phyloP scores from a whole-genome alignment of 2,888 invertebrate genomes.

The Cactoblastis cactorum region DNA sequence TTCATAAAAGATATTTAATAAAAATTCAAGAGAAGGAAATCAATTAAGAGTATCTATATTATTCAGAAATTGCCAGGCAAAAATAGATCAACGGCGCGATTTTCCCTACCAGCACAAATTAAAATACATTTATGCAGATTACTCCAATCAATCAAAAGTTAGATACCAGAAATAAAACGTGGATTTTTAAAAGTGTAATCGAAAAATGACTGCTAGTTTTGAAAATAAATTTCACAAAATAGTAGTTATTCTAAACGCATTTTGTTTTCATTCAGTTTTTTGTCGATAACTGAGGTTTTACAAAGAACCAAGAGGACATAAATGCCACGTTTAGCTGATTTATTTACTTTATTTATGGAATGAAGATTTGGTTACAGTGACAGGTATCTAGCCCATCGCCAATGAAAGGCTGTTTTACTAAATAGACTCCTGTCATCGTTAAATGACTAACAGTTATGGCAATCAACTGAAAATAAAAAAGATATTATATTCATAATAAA shows the following conservation, averaged over 20 bases:
- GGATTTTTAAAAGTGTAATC: slow-evolving; percentile 3
- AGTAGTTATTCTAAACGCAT: neutral
- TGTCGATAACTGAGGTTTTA: too few species aligned
- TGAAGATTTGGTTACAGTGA: neutral
- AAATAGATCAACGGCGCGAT: neutral
- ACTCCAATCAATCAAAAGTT: slow-evolving; percentile 7
- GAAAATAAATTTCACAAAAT: neutral
- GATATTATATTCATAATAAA: too few species aligned
- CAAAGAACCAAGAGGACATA: too few species aligned
- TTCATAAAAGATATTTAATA: too few species aligned
- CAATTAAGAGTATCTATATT: neutral
- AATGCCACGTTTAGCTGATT: neutral
- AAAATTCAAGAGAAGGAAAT: neutral
- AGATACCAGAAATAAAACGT: slow-evolving; percentile 5
- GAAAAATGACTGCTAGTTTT: slow-evolving; percentile 4
- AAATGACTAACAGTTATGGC: too few species aligned
- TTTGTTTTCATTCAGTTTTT: too few species aligned
- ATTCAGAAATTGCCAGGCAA: neutral
- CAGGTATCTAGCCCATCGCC: too few species aligned
- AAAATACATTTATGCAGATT: slow-evolving; percentile 11
- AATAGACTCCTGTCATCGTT: too few species aligned
- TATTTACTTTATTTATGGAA: neutral
- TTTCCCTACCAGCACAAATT: slow-evolving; percentile 1
- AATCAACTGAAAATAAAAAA: too few species aligned
- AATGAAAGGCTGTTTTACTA: too few species aligned